Evolutionary conservation across 2,888 invertebrate genomes (phyloP).

Genomic region (Eledona agricola): DNA sequence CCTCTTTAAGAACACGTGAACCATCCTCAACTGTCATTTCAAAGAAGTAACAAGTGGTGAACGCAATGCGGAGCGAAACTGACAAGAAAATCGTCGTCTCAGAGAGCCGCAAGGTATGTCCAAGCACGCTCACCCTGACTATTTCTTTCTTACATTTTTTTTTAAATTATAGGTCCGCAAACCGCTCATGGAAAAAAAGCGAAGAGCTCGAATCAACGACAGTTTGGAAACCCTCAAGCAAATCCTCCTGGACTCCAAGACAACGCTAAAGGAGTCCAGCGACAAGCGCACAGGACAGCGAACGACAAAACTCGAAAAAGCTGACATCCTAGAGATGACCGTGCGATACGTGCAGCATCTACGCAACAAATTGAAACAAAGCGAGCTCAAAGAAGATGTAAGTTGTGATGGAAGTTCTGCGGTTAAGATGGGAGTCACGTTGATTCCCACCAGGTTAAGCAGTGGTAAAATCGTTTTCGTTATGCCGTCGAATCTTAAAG

Average conservation of each 20-base stretch:
- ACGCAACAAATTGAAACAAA: conserved; percentile 55
- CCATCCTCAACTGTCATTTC: conserved; percentile 23
- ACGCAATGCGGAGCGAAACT: conserved; percentile 47
- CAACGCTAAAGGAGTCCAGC: conserved; percentile 53
- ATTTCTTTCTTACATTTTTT: conserved; percentile 21
- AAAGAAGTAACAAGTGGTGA: conserved; percentile 10
- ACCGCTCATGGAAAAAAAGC: conserved; percentile 66
- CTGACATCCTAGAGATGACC: conserved; percentile 72
- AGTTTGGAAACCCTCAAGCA: conserved; percentile 65
- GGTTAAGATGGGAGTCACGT: conserved; percentile 51
- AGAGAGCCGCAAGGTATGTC: conserved; percentile 58
- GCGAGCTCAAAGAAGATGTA: conserved; percentile 36
- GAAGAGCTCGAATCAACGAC: conserved; percentile 66
- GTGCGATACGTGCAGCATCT: conserved; percentile 68
- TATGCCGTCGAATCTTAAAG: conserved; percentile 50
- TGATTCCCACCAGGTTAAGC: conserved; percentile 59
- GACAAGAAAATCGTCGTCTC: conserved; percentile 46
- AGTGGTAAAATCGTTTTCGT: conserved; percentile 62
- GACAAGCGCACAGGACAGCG: conserved; percentile 53
- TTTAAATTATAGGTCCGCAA: conserved; percentile 61
- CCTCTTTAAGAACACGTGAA: conserved; percentile 42
- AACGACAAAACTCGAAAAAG: conserved; percentile 71
- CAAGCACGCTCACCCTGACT: no score
- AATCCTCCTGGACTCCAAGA: conserved; percentile 62
- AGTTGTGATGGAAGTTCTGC: conserved; percentile 51